A percentile compares a stretch with the other conserved stretches of the same genome.
Evolutionary conservation across 2,888 invertebrate species (phyloP).

Genomic region (Nephrotoma flavescens): DNA sequence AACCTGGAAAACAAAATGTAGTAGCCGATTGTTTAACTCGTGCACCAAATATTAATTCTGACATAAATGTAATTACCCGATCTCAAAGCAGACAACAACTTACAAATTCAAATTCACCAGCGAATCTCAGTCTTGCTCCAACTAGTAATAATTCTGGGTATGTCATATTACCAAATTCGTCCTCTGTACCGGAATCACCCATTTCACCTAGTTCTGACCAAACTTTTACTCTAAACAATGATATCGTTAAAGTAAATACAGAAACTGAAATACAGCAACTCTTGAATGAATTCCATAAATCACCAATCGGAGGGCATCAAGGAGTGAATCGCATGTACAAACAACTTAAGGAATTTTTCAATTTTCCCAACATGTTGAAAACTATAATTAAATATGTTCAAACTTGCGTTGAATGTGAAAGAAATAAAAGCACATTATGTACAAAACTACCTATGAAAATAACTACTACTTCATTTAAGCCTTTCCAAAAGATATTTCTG

Average conservation of each 20-base stretch:
- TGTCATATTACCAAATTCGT: neutral
- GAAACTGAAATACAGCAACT: neutral
- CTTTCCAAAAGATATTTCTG: neutral
- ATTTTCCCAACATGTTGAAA: neutral
- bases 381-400: too few species aligned
- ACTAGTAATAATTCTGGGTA: neutral
- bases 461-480: neutral
- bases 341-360: neutral
- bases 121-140: too few species aligned
- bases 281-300: neutral
- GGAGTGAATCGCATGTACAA: neutral
- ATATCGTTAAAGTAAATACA: neutral
- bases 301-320: neutral
- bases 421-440: neutral
- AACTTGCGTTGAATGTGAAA: neutral
- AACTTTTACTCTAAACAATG: neutral
- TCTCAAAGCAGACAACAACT: too few species aligned
- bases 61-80: too few species aligned
- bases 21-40: too few species aligned
- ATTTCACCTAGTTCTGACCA: neutral
- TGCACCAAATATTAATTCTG: too few species aligned
- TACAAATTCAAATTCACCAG: too few species aligned
- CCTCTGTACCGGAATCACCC: neutral
- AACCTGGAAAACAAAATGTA: too few species aligned
- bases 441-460: neutral